Evolutionary conservation across 2,113 vertebrate species (phyloP).

Genomic region (Hippolais icterina): DNA sequence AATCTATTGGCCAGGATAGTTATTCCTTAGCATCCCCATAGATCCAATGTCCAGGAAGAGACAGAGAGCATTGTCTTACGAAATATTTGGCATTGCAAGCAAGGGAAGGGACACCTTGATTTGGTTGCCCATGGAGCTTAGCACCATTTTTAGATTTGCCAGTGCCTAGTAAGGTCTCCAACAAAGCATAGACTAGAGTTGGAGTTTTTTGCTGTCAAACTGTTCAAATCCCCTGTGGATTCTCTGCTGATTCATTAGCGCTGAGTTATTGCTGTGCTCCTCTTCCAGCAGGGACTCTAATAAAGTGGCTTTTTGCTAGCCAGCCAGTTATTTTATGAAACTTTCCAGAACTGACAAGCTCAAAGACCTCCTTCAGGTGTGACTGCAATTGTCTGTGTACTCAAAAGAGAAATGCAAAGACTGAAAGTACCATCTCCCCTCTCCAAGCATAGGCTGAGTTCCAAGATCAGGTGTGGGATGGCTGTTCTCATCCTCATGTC

Average conservation of each 20-base stretch:
- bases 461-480: not conserved
- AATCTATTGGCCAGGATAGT: not conserved
- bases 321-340: constrained; percentile 11
- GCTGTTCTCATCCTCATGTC: not conserved
- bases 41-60: not conserved
- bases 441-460: not conserved
- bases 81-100: not conserved
- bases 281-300: constrained; percentile 36
- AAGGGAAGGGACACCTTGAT: not conserved
- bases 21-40: not conserved
- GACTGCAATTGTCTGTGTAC: not conserved
- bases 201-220: not conserved
- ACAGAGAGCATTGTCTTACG: not conserved
- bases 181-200: not conserved
- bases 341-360: not conserved
- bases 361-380: not conserved
- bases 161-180: not conserved
- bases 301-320: not conserved
- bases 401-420: not conserved
- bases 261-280: constrained; percentile 22
- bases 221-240: not conserved
- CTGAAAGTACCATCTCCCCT: not conserved
- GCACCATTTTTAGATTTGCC: not conserved
- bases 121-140: not conserved
- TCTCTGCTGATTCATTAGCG: constrained; percentile 8